These are phyloP conservation scores for Orientallactaga bullata DNA, from an alignment of 2,113 vertebrate genomes.

Conservation along the genomic window DNA sequence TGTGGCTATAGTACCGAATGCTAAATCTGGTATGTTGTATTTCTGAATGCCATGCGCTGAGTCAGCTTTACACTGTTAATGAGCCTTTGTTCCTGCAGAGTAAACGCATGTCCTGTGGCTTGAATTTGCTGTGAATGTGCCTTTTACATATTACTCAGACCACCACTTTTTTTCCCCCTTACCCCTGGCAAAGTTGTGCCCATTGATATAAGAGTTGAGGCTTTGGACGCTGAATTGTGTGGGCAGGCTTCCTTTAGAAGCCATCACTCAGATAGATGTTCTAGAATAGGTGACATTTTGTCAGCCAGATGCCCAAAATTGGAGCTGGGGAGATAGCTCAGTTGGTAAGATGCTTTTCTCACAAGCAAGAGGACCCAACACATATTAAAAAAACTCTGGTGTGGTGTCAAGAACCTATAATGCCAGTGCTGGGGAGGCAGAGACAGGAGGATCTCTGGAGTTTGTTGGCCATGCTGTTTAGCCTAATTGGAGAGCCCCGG, in stretches of 20 bases:
- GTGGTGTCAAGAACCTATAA: no score
- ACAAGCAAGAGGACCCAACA: no score
- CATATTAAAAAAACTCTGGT: no score
- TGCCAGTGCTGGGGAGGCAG: no score
- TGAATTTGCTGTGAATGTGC: background rate
- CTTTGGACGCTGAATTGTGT: background rate
- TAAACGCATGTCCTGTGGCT: background rate
- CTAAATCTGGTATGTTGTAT: background rate
- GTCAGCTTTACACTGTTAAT: background rate
- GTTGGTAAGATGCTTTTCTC: no score
- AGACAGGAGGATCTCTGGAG: no score
- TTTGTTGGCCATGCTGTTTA: no score
- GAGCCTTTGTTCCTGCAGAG: background rate
- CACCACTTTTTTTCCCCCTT: conserved; percentile 1
- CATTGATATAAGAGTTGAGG: background rate
- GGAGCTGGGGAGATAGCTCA: no score
- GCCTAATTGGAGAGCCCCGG: no score
- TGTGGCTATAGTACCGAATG: background rate
- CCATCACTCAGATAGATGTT: background rate
- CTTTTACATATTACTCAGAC: background rate
- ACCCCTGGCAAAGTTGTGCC: background rate
- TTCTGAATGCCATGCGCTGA: background rate
- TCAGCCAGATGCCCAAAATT: background rate
- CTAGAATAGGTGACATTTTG: background rate
- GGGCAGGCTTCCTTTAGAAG: background rate